These are phyloP conservation scores for Dryococelus australis DNA, from an alignment of 2,888 invertebrate genomes.

Conservation along the genomic window DNA sequence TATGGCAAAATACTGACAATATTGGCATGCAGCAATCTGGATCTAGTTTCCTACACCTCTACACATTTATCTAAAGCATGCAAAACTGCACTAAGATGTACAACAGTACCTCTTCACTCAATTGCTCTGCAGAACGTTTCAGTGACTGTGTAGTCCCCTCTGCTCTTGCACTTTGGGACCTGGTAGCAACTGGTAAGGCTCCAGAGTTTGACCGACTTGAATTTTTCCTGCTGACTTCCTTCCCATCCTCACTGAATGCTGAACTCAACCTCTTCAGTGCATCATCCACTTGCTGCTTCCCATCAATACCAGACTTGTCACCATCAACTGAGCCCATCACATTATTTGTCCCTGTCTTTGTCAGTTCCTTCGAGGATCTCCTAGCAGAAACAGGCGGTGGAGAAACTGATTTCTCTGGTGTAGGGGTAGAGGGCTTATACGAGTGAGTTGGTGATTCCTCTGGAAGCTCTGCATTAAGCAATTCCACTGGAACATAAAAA, in stretches of 20 bases:
- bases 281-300: not conserved
- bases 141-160: not conserved
- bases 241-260: no score
- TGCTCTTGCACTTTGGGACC: not conserved
- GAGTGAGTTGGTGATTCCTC: constrained; percentile 24
- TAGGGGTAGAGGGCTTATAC: not conserved
- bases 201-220: not conserved
- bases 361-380: not conserved
- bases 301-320: not conserved
- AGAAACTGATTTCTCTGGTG: not conserved
- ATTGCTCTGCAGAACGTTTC: not conserved
- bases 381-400: not conserved
- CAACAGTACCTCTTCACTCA: not conserved
- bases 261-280: not conserved
- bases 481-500: constrained; percentile 37
- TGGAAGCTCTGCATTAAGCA: constrained; percentile 42
- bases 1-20: no score
- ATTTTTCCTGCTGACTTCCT: no score
- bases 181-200: not conserved
- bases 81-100: no score
- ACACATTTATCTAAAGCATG: no score
- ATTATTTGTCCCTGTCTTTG: not conserved
- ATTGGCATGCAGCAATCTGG: no score
- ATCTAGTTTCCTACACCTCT: no score
- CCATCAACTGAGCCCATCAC: not conserved